Percentiles rank a stretch among this genome's conserved stretches.
phyloP scores from a whole-genome alignment of 2,797 vertebrate species.

The Poecilia picta region DNA sequence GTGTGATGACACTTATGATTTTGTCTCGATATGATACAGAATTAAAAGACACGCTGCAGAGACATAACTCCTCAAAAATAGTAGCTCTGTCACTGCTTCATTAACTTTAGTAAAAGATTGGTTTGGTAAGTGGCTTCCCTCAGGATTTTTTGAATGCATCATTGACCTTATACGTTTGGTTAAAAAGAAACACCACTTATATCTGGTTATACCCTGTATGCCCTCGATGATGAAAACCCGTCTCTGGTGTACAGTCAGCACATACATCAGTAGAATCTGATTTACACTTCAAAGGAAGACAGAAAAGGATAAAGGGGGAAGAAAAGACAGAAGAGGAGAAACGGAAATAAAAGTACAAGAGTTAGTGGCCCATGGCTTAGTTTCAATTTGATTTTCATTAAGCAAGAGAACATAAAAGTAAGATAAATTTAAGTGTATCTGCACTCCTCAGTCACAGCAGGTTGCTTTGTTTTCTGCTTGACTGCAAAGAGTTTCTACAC shows the following conservation, averaged over 20 bases:
- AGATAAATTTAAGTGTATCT: conserved; percentile 70
- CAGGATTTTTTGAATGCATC: conserved; percentile 15
- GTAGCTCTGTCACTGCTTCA: conserved; percentile 3
- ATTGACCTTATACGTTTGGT: conserved; percentile 49
- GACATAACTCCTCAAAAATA: neutral
- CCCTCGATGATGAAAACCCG: conserved; percentile 63
- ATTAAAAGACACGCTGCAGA: conserved; percentile 17
- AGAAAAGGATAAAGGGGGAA: conserved; percentile 20
- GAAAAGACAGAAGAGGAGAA: conserved; percentile 13
- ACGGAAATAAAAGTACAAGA: conserved; percentile 13
- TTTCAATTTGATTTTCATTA: conserved; percentile 78
- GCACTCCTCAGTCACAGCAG: conserved; percentile 55
- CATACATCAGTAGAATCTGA: conserved; percentile 75
- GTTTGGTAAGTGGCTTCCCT: conserved; percentile 11
- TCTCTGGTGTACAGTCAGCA: conserved; percentile 67
- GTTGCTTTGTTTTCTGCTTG: conserved; percentile 44
- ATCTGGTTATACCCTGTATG: conserved; percentile 52
- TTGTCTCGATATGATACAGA: neutral
- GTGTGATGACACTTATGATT: conserved; percentile 6
- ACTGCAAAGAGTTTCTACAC: conserved; percentile 34
- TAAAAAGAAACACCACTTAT: conserved; percentile 49
- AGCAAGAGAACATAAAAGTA: conserved; percentile 64
- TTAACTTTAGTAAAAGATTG: conserved; percentile 22
- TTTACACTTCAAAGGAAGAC: conserved; percentile 79
- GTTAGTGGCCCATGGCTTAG: conserved; percentile 54